Evolutionary conservation across 2,113 vertebrate species (phyloP).

Genomic region (Puntigrus tetrazona): DNA sequence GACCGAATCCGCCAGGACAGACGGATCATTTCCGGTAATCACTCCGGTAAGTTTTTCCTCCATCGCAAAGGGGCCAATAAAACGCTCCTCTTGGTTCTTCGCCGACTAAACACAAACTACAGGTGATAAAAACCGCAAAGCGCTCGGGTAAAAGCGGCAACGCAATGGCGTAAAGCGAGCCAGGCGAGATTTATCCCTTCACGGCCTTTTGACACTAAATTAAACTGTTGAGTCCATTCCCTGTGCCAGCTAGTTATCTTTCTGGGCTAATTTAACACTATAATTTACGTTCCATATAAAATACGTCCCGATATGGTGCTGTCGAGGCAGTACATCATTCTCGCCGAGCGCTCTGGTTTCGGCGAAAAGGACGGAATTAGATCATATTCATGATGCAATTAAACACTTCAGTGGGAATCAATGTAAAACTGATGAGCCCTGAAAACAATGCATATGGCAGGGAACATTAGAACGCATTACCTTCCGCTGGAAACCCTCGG

Average conservation of each 20-base stretch:
- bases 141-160: conserved; percentile 72
- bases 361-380: conserved; percentile 99
- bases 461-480: conserved; percentile 99
- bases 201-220: conserved; percentile 83
- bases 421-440: conserved; percentile 99
- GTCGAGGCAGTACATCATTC: conserved; percentile 94
- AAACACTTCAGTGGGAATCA: conserved; percentile 99
- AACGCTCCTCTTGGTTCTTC: background rate
- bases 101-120: conserved; percentile 11
- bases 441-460: conserved; percentile 99
- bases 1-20: background rate
- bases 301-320: conserved; percentile 84
- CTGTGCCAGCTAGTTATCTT: conserved; percentile 83
- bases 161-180: conserved; percentile 60
- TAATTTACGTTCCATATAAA: conserved; percentile 86
- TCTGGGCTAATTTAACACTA: conserved; percentile 84
- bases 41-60: background rate
- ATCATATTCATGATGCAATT: conserved; percentile 99
- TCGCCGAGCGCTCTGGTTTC: conserved; percentile 95
- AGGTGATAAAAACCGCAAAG: conserved; percentile 56
- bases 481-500: conserved; percentile 95
- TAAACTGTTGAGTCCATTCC: conserved; percentile 83
- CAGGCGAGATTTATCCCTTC: conserved; percentile 79
- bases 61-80: background rate
- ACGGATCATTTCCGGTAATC: background rate